These are phyloP conservation scores for Saccostrea glomerata DNA, from an alignment of 1,140 invertebrate genomes.

Conservation along the genomic window DNA sequence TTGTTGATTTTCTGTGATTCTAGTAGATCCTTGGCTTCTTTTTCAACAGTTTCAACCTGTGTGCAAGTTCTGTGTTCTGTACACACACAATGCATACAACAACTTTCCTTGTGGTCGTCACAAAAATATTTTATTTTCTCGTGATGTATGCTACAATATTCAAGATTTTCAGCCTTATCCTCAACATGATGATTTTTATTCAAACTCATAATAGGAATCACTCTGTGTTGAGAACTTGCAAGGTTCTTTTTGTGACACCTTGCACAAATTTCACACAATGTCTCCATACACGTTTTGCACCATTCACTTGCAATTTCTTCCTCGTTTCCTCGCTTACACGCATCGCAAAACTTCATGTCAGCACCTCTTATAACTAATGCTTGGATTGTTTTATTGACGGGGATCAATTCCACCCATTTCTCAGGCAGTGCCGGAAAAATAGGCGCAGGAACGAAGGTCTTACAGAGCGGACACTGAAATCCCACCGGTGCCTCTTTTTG, in stretches of 20 bases:
- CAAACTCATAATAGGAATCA: not conserved
- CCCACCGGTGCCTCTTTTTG: not conserved
- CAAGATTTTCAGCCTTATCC: not conserved
- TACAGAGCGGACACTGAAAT: slow-evolving; percentile 7
- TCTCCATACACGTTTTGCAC: not conserved
- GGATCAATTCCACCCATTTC: not conserved
- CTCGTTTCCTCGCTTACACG: not conserved
- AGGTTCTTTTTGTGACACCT: not conserved
- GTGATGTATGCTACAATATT: not conserved
- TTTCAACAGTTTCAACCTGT: not conserved
- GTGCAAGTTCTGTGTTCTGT: not conserved
- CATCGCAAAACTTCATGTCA: not conserved
- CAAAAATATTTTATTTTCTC: slow-evolving; percentile 10
- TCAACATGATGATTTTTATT: not conserved
- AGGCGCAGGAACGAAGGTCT: not conserved
- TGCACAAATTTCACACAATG: not conserved
- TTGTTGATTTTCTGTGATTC: not conserved
- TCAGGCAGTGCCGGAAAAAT: not conserved
- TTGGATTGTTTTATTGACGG: not conserved
- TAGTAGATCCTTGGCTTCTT: not conserved
- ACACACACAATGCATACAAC: not conserved
- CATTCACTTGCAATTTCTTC: not conserved
- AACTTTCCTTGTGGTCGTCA: not conserved
- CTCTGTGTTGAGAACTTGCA: not conserved
- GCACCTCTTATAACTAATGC: not conserved